These are phyloP conservation scores for Lerista edwardsae DNA, from an alignment of 2,797 vertebrate species.

Conservation along the genomic window DNA sequence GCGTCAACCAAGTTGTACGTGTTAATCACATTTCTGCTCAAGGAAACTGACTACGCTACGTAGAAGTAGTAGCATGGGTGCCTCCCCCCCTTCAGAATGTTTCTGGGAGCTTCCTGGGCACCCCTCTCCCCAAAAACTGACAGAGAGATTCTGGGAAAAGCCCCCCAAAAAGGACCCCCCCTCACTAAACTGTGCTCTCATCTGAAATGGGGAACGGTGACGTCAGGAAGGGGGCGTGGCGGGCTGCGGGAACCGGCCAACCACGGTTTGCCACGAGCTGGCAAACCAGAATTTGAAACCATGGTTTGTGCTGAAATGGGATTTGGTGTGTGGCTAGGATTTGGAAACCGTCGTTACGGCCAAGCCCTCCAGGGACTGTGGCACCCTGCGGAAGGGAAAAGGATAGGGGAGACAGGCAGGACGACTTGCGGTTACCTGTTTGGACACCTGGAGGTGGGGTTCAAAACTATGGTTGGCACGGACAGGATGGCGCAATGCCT, in stretches of 20 bases:
- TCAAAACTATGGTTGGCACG: not conserved
- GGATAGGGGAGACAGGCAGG: not conserved
- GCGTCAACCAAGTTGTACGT: constrained; percentile 26
- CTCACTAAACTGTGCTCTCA: not conserved
- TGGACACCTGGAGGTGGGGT: not conserved
- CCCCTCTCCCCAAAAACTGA: not conserved
- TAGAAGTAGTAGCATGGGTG: constrained; percentile 20
- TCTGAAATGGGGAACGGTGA: too few relatives aligned
- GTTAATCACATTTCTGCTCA: constrained; percentile 29
- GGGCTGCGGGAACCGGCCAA: too few relatives aligned
- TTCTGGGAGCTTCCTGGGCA: not conserved
- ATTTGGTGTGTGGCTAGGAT: too few relatives aligned
- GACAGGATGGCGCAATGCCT: not conserved
- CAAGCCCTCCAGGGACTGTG: not conserved
- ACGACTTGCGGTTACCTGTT: not conserved
- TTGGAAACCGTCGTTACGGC: too few relatives aligned
- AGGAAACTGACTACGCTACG: constrained; percentile 36
- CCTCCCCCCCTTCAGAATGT: constrained; percentile 1
- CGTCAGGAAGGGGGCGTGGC: too few relatives aligned
- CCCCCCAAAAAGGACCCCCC: not conserved
- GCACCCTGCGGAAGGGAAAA: not conserved
- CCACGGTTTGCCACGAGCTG: too few relatives aligned
- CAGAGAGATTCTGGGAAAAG: not conserved
- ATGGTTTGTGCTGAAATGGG: not conserved
- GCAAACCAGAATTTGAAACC: not conserved